Percentiles rank a stretch among this genome's conserved stretches.
These are phyloP conservation scores for Meganola albula DNA, from an alignment of 2,888 invertebrate genomes.

Conservation along the genomic window DNA sequence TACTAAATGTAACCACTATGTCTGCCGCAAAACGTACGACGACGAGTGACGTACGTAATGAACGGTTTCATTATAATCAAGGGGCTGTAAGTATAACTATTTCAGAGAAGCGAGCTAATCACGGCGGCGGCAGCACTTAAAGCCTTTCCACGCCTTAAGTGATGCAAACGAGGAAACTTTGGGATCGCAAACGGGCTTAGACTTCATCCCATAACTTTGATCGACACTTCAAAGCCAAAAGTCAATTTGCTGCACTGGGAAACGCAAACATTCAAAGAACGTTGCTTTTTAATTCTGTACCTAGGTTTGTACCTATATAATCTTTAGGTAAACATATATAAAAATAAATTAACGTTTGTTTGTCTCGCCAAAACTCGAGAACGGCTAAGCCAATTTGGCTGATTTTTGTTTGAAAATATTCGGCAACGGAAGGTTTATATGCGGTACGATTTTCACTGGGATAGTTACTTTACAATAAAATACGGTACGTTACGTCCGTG, in stretches of 20 bases:
- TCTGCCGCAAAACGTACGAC: no score
- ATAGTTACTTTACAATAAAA: no score
- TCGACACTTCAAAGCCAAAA: conserved; percentile 61
- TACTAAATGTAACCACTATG: no score
- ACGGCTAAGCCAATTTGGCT: no score
- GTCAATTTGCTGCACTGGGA: conserved; percentile 40
- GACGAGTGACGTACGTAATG: conserved; percentile 22
- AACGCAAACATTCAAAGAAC: conserved; percentile 25
- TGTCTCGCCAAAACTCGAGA: no score
- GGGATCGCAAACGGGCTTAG: conserved; percentile 57
- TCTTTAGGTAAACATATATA: no score
- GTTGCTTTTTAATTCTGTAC: conserved; percentile 9
- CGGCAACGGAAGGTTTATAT: no score
- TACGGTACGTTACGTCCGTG: no score
- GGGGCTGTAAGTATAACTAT: conserved; percentile 40
- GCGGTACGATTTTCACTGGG: no score
- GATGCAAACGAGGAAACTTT: conserved; percentile 70
- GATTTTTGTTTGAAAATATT: no score
- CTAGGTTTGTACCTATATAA: no score
- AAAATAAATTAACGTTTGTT: no score
- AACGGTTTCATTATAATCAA: conserved; percentile 47
- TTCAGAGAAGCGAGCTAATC: conserved; percentile 46
- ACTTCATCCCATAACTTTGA: conserved; percentile 63
- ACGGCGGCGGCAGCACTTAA: conserved; percentile 46
- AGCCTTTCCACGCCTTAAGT: conserved; percentile 61